A percentile compares a stretch with the other conserved stretches of the same genome.
Conservation (phyloP, 2,113 vertebrate genomes). For the Cyanistes caeruleus region DNA sequence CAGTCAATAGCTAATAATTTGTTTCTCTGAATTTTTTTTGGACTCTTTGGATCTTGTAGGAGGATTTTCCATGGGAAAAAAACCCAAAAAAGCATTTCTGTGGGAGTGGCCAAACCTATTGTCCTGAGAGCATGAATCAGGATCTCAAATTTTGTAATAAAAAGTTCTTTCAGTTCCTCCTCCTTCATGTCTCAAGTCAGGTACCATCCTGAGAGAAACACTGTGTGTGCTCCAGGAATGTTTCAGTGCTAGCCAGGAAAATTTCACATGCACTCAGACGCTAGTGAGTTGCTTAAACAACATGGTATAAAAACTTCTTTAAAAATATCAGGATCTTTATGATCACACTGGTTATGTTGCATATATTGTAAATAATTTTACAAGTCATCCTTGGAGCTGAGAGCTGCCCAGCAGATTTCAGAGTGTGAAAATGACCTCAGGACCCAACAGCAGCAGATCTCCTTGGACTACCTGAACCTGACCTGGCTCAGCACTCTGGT, state of each 20-base stretch:
- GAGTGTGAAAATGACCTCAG: neutral
- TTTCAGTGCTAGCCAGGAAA: neutral
- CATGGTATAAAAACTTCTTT: neutral
- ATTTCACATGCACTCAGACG: neutral
- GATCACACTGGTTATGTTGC: neutral
- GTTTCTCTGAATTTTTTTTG: neutral
- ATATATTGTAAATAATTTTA: neutral
- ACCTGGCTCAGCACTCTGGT: neutral
- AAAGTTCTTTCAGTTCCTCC: neutral
- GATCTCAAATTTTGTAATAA: neutral
- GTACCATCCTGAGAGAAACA: neutral
- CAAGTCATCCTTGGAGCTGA: neutral
- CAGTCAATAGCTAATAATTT: neutral
- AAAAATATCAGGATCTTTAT: neutral
- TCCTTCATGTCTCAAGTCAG: neutral
- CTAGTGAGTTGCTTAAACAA: neutral
- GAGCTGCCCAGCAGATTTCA: neutral
- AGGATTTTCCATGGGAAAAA: neutral
- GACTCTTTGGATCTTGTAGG: neutral
- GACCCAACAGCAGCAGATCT: fast-evolving
- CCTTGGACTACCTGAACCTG: neutral
- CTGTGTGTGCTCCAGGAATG: neutral
- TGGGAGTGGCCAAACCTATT: neutral
- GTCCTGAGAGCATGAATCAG: neutral
- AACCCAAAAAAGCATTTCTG: neutral